Base-by-base conservation (phyloP, 92 coral and sea anemone genomes). In the Parazoanthus darwini region DNA sequence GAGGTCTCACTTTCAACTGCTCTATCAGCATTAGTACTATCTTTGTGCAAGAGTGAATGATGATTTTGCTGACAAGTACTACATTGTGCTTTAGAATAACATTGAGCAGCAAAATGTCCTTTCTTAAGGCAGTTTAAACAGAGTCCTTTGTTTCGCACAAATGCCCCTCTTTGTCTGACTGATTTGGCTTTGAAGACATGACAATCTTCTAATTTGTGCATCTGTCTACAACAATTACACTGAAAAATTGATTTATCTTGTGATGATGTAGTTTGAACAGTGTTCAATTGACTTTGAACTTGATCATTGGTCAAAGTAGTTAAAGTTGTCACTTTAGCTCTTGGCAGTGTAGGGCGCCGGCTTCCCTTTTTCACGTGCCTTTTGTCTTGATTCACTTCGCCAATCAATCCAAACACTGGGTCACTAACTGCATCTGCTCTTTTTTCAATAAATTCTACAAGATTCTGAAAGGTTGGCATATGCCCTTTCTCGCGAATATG, bases 401-500 rank as follows among this genome's bases (percentile, higher is more conserved):
- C 88, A 46, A 83, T 73, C 29, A 29, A 20, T 22, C 91, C 93
- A 79, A 92, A 92, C 43, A 88, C 82, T 39, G 89, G 90, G 70
- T 90, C 92, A 83, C 87, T 88, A 33, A 86, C 89, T 16, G 92
- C 94, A 8, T 87, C 91, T 16, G 92, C 91, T 44, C 89, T 77
- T 74, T 72, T 79, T 51, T 90, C 91, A 9, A 92, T 88, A 78
- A 92, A 92, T 80, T 90, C 87, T 43, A 90, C 94, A 66, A 92
- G 29, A 3, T 90, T 82, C 81, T 90, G 6, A 5, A 92, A 48
- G 33, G 73, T 88, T 50, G 93, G 88, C 56, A 87, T 67, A 26
- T 80, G 80, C 13, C 72, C 86, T 15, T 63, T 86, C 26, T 87
- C 91, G 9, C 93, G 88, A 35, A 82, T 86, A 2, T 86, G 85